Evolutionary conservation across 2,888 invertebrate species (phyloP), one percentile per base, ranked within the genome.

Genomic region (Drosophila robusta): DNA sequence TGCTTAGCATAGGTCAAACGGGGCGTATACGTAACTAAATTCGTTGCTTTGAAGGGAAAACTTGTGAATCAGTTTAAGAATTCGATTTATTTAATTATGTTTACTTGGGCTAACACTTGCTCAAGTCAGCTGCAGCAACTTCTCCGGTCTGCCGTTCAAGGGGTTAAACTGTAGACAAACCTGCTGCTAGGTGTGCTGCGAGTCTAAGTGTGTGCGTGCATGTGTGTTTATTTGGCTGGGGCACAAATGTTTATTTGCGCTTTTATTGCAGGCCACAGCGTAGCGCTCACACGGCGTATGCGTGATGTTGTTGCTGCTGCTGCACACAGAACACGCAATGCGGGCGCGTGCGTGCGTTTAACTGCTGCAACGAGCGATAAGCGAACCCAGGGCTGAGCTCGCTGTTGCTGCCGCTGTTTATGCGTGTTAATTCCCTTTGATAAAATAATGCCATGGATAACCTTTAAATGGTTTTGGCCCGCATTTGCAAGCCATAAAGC

Each of bases 351-450:
- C 90, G 89, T 82, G 89, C 70, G 80, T 61, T 88, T 82, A 78
- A 88, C 80, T 76, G 87, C 84, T 88, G 85, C 85, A 86, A 66
- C 65, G 62, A 57, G 50, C 73, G 85, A 85, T 85, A 85, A 85
- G 90, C 50, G 38, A 52, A 62, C 47, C 46, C 67, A 44, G 42
- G 60, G 57, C 49, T 49, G 32, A 41, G 36, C 46, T 34, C 46
- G 62, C 26, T 54, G 50, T 26, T 52, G 58, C 29, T 60, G 61
- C 55, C 78, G 70, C 66, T 87, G 87, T 89, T 85, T 85, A 74
- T 86, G 90, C 90, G 84, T 85, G 89, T 85, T 89, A 85, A 85
- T 85, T 89, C 85, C 89, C 75, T 80, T 85, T 86, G 85, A 86
- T 86, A 86, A 89, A 89, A 86, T 86, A 86, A 89, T 89, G 81